A percentile compares a stretch with the other conserved stretches of the same genome.
Evolutionary conservation across 2,888 invertebrate species (phyloP).

Genomic region (Troilus luridus): DNA sequence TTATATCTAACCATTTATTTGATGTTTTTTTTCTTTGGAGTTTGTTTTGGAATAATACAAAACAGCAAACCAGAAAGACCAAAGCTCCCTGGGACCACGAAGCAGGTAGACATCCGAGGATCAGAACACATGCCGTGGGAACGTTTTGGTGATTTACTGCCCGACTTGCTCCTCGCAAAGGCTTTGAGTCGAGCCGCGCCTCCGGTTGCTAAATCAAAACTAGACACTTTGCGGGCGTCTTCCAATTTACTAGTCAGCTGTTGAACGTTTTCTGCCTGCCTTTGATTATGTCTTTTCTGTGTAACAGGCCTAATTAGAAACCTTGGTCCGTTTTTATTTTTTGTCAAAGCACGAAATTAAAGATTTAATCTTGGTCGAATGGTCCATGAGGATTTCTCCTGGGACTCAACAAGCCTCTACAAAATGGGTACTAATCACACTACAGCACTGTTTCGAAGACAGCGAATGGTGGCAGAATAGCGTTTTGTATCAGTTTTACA

Average conservation of each 20-base stretch:
- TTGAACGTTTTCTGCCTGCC: background rate
- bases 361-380: background rate
- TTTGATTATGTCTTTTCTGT: background rate
- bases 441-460: too few relatives aligned
- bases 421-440: too few relatives aligned
- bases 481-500: too few relatives aligned
- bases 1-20: too few relatives aligned
- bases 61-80: background rate
- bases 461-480: too few relatives aligned
- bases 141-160: background rate
- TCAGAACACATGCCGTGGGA: background rate
- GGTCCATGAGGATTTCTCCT: too few relatives aligned
- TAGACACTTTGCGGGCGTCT: background rate
- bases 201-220: background rate
- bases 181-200: background rate
- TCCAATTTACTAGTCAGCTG: background rate
- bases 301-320: background rate
- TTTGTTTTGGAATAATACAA: background rate
- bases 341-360: background rate
- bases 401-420: too few relatives aligned
- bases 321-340: background rate
- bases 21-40: background rate
- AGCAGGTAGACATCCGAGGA: background rate
- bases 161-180: background rate
- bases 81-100: background rate